Base-by-base conservation (phyloP, 1,140 invertebrate genomes). In the Micrasema minimum region DNA sequence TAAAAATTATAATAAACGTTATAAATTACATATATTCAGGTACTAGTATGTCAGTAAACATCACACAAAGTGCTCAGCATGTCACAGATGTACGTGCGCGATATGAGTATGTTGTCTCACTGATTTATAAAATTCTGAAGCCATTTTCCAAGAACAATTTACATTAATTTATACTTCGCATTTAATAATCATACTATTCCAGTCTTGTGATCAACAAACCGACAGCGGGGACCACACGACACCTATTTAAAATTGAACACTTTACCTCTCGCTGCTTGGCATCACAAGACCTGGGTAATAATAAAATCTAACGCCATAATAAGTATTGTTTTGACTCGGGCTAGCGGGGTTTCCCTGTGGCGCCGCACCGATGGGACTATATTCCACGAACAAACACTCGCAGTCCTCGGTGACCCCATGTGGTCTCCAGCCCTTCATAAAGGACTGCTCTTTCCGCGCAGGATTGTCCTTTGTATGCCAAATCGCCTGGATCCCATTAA, bases 261-360 rank as follows among this genome's bases (percentile, higher is more conserved):
- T 31, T 7, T 7, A 31, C 26, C 26, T 31, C 7, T 31, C 7
- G 26, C 3, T 22, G 14, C 5, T 20, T 20, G 20, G 20, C 50
- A 26, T 4, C 18, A 22, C 23, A 12, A 14, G n/a, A 1, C 26
- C 23, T 18, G 3, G 55, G 20, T 53, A 10, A 9, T 38, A 41
- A 41, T 59, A 59, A 62, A 62, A 62, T 62, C 59, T 62, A 62
- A 45, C 38, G 57, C 53, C 20, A 10, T n/a, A 57, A 57, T 57
- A 57, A 31, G 37, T 37, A 50, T 66, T 66, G 62, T 66, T 66
- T 66, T 66, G 62, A 66, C 62, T 66, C 43, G 38, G 2, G 45
- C 46, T 20, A 37, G 45, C 62, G 62, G 62, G 62, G 62, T 26
- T 31, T 16, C 62, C 61, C 20, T 26, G 45, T 37, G 46, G 62